Base-by-base conservation (phyloP, 37 sponge, comb jelly and placozoan species). In the Axinella damicornis region DNA sequence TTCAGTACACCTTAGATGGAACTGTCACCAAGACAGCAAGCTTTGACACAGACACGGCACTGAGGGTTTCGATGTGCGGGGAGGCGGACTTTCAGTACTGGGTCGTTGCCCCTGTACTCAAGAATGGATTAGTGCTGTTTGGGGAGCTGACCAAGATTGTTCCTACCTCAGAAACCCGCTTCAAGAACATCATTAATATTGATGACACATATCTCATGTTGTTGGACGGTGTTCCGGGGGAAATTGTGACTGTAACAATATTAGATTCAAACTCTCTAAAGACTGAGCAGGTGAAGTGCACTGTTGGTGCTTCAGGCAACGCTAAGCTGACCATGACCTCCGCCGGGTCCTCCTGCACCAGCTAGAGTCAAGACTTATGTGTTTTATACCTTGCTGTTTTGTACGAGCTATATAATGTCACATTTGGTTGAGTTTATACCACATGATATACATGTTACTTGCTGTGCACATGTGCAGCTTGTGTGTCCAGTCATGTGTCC, bases 121-220 rank as follows among this genome's bases (percentile, higher is more conserved):
- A 61, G 11, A 90, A 78, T 65, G 87, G 92, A 1, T 73, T 68
- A 76, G 74, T 55, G 20, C 69, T 94, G n/a, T 80, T 94, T 63
- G 94, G 94, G 25, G 94, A 94, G 65, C 40, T 83, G 69, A 57
- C 60, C 21, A 94, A 94, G 73, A 32, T 94, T 25, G 71, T 90
- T 19, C 12, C 85, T 15, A 65, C 90, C 41, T 90, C 94, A 41
- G 82, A 90, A 63, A 71, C 79, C 0, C 74, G 94, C 0, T 65
- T 92, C 57, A 17, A 18, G n/a, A 39, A 72, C 16, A 37, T 91
- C 35, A 25, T 56, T 27, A 56, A 60, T 39, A 2, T 39, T 65
- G 71, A 46, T 32, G 53, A 56, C 1, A 39, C 11, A 19, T 27
- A 65, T 52, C 55, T 56, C 30, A 56, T 90, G 39, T 32, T 69